phyloP scores from a whole-genome alignment of 1,140 invertebrate genomes.

The Lordiphosa clarofinis region DNA sequence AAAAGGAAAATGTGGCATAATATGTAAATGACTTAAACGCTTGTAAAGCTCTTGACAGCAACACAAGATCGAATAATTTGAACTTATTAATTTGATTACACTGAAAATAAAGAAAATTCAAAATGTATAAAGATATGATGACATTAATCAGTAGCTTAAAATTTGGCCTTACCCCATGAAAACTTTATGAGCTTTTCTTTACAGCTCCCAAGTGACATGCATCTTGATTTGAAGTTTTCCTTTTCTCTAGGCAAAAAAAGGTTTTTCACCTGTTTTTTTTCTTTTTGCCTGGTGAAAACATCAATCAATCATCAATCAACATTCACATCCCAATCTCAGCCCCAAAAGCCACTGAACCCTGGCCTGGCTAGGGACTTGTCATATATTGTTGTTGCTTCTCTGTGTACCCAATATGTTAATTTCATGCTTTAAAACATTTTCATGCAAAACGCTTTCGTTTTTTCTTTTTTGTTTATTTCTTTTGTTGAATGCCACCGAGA shows the following conservation, averaged over 20 bases:
- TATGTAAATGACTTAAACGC: no score
- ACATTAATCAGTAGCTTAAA: no score
- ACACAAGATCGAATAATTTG: no score
- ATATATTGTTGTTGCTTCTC: conserved; percentile 25
- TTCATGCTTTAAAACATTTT: conserved; percentile 45
- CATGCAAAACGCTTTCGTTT: conserved; percentile 68
- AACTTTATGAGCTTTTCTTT: background rate
- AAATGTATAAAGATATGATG: no score
- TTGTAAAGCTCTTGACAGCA: no score
- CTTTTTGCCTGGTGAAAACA: conserved; percentile 57
- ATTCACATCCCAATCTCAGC: conserved; percentile 26
- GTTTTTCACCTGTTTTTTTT: conserved; percentile 36
- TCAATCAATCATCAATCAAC: conserved; percentile 72
- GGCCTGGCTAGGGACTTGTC: conserved; percentile 24
- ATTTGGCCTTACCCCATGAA: no score
- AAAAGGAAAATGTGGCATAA: no score
- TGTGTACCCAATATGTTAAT: conserved; percentile 50
- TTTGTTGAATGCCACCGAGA: conserved; percentile 12
- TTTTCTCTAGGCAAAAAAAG: conserved; percentile 18
- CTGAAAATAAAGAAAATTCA: no score
- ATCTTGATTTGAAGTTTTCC: conserved; percentile 28
- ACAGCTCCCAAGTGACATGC: conserved; percentile 18
- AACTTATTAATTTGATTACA: no score
- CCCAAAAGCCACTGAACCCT: conserved; percentile 43
- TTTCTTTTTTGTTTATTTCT: background rate